A percentile compares a stretch with the other conserved stretches of the same genome.
These are phyloP conservation scores for Diarsia dahlii DNA, from an alignment of 2,888 invertebrate genomes.

Conservation along the genomic window DNA sequence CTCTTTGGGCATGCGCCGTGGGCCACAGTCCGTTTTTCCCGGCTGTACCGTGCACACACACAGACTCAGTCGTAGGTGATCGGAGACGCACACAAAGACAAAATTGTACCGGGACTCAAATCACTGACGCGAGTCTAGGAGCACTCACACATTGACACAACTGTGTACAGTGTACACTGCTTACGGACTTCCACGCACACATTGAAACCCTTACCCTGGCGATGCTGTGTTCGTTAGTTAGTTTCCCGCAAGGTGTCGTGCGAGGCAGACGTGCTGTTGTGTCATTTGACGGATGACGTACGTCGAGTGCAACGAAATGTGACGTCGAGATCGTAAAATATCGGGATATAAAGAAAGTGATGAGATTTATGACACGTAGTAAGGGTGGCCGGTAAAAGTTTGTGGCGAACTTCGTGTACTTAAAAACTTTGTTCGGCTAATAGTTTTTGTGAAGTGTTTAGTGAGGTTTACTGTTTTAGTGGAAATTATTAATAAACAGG, in stretches of 20 bases:
- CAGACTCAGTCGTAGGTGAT: slow-evolving; percentile 77
- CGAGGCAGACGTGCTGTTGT: slow-evolving; percentile 54
- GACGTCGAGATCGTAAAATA: slow-evolving; percentile 59
- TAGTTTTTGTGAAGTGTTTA: slow-evolving; percentile 66
- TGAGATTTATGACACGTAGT: slow-evolving; percentile 64
- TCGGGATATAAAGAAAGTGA: slow-evolving; percentile 61
- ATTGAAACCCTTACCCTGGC: slow-evolving; percentile 77
- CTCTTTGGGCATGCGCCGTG: slow-evolving; percentile 79
- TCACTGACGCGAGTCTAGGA: slow-evolving; percentile 78
- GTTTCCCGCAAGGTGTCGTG: slow-evolving; percentile 69
- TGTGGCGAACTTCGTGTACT: slow-evolving; percentile 66
- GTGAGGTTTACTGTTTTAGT: slow-evolving; percentile 66
- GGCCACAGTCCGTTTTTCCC: slow-evolving; percentile 72
- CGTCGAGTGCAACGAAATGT: slow-evolving; percentile 65
- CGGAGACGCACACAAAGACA: slow-evolving; percentile 74
- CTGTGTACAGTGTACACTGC: slow-evolving; percentile 66
- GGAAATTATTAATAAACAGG: slow-evolving; percentile 63
- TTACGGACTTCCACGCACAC: slow-evolving; percentile 78
- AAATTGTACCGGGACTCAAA: slow-evolving; percentile 71
- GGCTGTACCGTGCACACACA: slow-evolving; percentile 76
- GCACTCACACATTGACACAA: slow-evolving; percentile 74
- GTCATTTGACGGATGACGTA: slow-evolving; percentile 45
- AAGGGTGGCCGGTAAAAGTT: slow-evolving; percentile 54
- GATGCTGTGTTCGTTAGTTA: slow-evolving; percentile 81
- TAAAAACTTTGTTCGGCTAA: slow-evolving; percentile 62